Base-by-base conservation (phyloP, 2,113 vertebrate species). In the Varanus salvator region DNA sequence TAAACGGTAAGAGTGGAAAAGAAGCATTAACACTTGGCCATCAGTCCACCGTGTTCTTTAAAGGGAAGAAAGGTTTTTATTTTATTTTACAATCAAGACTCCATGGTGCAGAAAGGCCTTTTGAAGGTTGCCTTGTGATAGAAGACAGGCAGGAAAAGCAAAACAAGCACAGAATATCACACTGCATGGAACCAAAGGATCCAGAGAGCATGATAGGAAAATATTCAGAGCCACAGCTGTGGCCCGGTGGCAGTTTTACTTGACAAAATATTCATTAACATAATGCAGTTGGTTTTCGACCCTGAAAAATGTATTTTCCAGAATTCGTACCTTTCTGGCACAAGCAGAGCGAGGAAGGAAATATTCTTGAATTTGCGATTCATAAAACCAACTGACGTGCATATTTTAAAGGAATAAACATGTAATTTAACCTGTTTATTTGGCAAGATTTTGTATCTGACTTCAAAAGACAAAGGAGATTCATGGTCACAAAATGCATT, bases 121-220 rank as follows among this genome's bases (percentile, higher is more conserved):
- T 68, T 87, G 69, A 87, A 90, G 87, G 29, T 17, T 93, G 5
- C 68, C 87, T 87, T 69, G 90, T 86, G 85, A 23, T 29, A 94
- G 31, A 77, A 87, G 23, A n/a, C 38, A 87, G 84, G 38, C 48
- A 82, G 38, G 78, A 72, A 69, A 68, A 87, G 21, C 87, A 6
- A 3, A 83, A 69, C n/a, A 72, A 86, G 23, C 57, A 90, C n/a
- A 71, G 80, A 92, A 74, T 17, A 54, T 23, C 6, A 66, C 17
- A 64, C 25, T 80, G 48, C 92, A 88, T 83, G 60, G 75, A 89
- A 44, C 82, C 27, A 66, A 78, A 74, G 75, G 78, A 77, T 52
- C n/a, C 74, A 92, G 64, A 92, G 87, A 90, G 31, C 17, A 3
- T 12, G 84, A 87, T 75, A 1, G 86, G 54, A 85, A 90, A 87